Percentiles rank a stretch among this genome's conserved stretches.
These are phyloP conservation scores for Diarsia brunnea DNA, from an alignment of 2,888 invertebrate species.

Conservation along the genomic window DNA sequence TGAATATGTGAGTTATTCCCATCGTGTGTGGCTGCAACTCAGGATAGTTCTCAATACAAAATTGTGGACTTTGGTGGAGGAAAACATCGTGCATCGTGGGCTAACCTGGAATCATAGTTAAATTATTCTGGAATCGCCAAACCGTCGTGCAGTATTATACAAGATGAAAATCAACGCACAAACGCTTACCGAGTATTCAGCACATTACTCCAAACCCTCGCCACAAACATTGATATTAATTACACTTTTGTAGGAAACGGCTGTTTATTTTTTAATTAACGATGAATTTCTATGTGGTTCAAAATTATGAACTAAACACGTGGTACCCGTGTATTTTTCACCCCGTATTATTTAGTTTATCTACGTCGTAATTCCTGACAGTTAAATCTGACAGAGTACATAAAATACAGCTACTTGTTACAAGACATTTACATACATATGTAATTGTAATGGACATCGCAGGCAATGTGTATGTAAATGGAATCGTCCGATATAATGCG, in stretches of 20 bases:
- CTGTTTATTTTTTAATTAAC: not conserved
- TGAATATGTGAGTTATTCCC: not conserved
- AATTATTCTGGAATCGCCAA: too few relatives aligned
- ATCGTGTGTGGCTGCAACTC: not conserved
- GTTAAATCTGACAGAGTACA: constrained; percentile 16
- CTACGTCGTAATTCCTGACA: not conserved
- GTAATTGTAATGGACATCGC: constrained; percentile 32
- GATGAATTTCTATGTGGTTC: not conserved
- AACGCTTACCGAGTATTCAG: not conserved
- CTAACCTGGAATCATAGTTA: not conserved
- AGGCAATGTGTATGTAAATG: constrained; percentile 51
- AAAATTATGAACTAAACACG: not conserved
- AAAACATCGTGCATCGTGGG: not conserved
- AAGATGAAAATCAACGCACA: not conserved
- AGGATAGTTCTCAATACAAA: not conserved
- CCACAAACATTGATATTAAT: not conserved
- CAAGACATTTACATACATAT: constrained; percentile 43
- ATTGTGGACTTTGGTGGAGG: not conserved
- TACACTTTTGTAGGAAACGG: not conserved
- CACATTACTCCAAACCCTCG: not conserved
- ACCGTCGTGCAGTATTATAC: not conserved
- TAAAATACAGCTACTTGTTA: constrained; percentile 28
- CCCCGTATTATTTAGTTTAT: not conserved
- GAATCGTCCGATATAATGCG: constrained; percentile 31
- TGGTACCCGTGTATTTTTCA: too few relatives aligned